Evolutionary conservation across 1,140 invertebrate species (phyloP), one percentile per base, ranked within the genome.

Genomic region (Lordiphosa collinella): DNA sequence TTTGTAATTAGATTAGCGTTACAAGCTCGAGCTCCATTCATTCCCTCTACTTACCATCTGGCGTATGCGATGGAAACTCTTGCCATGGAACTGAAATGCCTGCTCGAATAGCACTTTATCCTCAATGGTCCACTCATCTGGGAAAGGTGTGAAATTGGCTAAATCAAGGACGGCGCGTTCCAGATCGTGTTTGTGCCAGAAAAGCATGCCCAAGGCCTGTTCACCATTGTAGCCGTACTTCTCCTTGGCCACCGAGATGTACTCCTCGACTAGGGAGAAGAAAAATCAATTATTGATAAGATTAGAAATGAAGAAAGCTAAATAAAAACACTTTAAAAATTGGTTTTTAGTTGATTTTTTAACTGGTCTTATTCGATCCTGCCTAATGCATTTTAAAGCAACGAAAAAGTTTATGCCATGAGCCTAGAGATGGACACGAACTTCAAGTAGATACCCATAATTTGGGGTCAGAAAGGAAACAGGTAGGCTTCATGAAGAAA

Each of bases 91-190:
- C 86, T 98, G 96, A 89, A 98, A 99, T 16, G 97, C 98, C 89
- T 99, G 97, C 88, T 99, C 97, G 91, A 99, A 99, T 12, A 99
- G 90, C 40, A 99, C 96, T 92, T 99, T 99, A 86, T 99, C 98
- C 90, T 99, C 98, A 2, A 97, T 95, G 10, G 97, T 97, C 98
- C 98, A 99, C 84, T 99, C 97, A 91, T 99, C 97, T 16, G 97
- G 97, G 85, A 98, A 98, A 2, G 98, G 98, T 51, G 97, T 98
- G 85, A 99, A 99, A 90, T 99, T 99, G 9, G 97, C 95, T 57
- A 99, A 91, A 89, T 99, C 97, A 80, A 95, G 90, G 2, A 97
- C 93, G 3, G 98, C 97, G 74, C 95, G 92, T 65, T 97, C 96
- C 34, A 99, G 91, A 90, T 98, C 96, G 90, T 99, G 97, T 90